Evolutionary conservation across 1,140 invertebrate species (phyloP).

Genomic region (Homarus americanus): DNA sequence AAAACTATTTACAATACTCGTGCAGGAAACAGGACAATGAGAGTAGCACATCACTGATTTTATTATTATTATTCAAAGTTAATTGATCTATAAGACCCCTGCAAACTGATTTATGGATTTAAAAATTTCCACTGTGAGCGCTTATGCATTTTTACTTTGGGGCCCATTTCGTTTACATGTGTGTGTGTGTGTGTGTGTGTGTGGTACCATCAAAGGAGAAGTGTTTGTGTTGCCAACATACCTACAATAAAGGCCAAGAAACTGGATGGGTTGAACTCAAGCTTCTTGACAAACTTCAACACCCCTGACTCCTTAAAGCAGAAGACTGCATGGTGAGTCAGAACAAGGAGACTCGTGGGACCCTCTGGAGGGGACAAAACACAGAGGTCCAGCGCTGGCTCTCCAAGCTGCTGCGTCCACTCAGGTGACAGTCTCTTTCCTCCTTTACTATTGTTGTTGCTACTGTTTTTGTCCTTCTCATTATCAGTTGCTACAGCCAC

Average conservation of each 20-base stretch:
- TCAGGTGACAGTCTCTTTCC: slow-evolving; percentile 83
- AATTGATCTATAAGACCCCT: too few relatives aligned
- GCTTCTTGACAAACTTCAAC: slow-evolving; percentile 87
- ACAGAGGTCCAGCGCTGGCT: slow-evolving; percentile 84
- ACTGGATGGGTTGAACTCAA: slow-evolving; percentile 88
- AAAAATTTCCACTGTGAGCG: too few relatives aligned
- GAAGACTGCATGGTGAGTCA: slow-evolving; percentile 87
- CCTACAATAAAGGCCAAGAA: slow-evolving; percentile 86
- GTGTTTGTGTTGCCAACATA: slow-evolving; percentile 77
- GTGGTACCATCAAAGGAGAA: too few relatives aligned
- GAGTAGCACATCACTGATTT: too few relatives aligned
- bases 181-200: too few relatives aligned
- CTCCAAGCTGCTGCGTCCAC: slow-evolving; percentile 88
- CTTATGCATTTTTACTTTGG: too few relatives aligned
- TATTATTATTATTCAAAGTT: too few relatives aligned
- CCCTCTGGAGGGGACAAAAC: slow-evolving; percentile 78
- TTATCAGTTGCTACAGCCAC: slow-evolving; percentile 74
- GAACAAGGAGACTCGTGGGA: slow-evolving; percentile 83
- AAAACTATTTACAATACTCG: too few relatives aligned
- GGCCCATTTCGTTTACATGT: too few relatives aligned
- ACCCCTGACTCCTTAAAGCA: slow-evolving; percentile 87
- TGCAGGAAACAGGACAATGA: too few relatives aligned
- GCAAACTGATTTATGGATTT: too few relatives aligned
- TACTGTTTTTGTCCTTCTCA: slow-evolving; percentile 27
- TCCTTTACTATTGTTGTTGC: slow-evolving; percentile 60